Evolutionary conservation across 2,797 vertebrate genomes (phyloP), one percentile per base, ranked within the genome.

Genomic region (Podargus strigoides): DNA sequence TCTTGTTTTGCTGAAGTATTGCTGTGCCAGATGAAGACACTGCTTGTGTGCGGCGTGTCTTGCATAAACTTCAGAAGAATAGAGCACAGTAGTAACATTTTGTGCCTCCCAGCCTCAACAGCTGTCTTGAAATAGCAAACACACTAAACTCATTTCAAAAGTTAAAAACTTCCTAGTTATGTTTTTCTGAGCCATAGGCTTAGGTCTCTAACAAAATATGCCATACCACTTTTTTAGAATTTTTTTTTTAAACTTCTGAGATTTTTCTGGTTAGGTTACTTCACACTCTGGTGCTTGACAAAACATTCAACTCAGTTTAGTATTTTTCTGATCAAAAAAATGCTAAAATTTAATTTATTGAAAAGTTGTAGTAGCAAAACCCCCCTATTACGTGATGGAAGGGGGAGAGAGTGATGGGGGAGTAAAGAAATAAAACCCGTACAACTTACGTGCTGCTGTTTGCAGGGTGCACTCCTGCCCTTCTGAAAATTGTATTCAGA

Each of bases 1-100:
- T 69, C 50, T 77, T 76, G 63, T 85, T 87, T 82, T 84, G 64
- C 39, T 80, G 62, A 81, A 88, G 66, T 44, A 28, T 14, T 16
- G 16, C 85, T 88, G 75, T 79, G 74, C 63, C 56, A 89, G 74
- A 86, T 84, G 85, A 91, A 82, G 91, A 81, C 34, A 3, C 39
- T n/a, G n/a, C 80, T 58, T 76, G 37, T 88, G 82, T 68, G 39
- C 36, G 42, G 78, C 84, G 68, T 86, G 77, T 78, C 42, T 75
- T 80, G 52, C 73, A 60, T 66, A 42, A 89, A 88, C 59, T 90
- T 79, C 41, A 46, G 60, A 60, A 76, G 66, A 68, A 41, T 44
- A 64, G 81, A 89, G 76, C 62, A 52, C 58, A 89, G 79, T 50
- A 70, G 85, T 83, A 87, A 55, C 34, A 3, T 68, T 83, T 72